A percentile compares a stretch with the other conserved stretches of the same genome.
phyloP scores from a whole-genome alignment of 2,888 invertebrate genomes.

The Hemithea aestivaria region DNA sequence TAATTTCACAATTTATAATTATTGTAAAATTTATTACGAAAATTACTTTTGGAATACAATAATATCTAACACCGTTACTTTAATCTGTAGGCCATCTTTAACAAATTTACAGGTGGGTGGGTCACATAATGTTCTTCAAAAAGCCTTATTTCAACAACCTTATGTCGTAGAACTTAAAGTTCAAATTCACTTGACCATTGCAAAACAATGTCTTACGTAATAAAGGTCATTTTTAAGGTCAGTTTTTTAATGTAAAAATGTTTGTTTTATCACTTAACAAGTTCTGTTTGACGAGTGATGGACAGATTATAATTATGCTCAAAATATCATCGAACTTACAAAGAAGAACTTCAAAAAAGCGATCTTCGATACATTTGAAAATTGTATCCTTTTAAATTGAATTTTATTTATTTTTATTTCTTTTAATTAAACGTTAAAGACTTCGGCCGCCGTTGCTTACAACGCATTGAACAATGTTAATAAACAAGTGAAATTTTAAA shows the following conservation, averaged over 20 bases:
- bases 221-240: conserved; percentile 25
- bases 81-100: conserved; percentile 57
- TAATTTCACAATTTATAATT: too few species aligned
- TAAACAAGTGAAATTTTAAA: too few species aligned
- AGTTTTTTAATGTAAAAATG: conserved; percentile 14
- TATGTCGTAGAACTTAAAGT: conserved; percentile 6
- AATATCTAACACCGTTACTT: conserved; percentile 34
- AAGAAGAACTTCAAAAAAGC: too few species aligned
- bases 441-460: too few species aligned
- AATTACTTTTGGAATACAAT: too few species aligned
- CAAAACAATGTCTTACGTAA: conserved; percentile 26
- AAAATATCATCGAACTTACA: conserved; percentile 1
- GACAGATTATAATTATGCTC: conserved; percentile 3
- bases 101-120: conserved; percentile 41
- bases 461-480: too few species aligned
- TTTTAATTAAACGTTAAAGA: too few species aligned
- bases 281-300: conserved; percentile 5
- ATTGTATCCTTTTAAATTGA: too few species aligned
- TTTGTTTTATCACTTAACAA: conserved; percentile 17
- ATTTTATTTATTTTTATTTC: too few species aligned
- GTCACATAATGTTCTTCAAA: conserved; percentile 22
- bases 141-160: conserved; percentile 4
- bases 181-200: conserved; percentile 7
- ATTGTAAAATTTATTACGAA: too few species aligned
- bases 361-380: too few species aligned